Conservation (phyloP, 1,140 invertebrate genomes). For the Microvelia longipes region DNA sequence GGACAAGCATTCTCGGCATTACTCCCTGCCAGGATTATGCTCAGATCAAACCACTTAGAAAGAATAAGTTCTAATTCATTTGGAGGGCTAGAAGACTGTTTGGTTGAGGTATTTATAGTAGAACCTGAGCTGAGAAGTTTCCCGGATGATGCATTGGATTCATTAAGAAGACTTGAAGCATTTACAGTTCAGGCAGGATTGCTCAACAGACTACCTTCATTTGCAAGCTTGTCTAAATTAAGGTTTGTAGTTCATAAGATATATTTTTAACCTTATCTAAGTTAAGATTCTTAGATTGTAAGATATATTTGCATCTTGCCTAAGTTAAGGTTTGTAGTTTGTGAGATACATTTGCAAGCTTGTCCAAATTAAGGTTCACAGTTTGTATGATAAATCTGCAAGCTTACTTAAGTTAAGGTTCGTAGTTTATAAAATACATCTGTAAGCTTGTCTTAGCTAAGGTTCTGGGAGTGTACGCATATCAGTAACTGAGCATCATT, state of each 20-base stretch:
- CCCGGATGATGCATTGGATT: conserved; percentile 57
- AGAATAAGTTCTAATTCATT: conserved; percentile 64
- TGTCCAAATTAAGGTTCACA: conserved; percentile 37
- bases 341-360: conserved; percentile 44
- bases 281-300: no score
- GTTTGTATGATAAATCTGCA: no score
- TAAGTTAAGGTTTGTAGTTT: no score
- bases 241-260: conserved; percentile 26
- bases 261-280: no score
- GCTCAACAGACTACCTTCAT: conserved; percentile 51
- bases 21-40: conserved; percentile 58
- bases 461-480: no score
- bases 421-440: no score
- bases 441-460: no score
- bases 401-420: no score
- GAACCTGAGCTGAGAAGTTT: conserved; percentile 62
- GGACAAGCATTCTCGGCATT: conserved; percentile 58
- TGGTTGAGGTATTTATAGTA: conserved; percentile 49
- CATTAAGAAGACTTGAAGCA: conserved; percentile 58
- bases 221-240: conserved; percentile 44
- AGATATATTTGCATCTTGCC: no score
- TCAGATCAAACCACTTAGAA: conserved; percentile 66
- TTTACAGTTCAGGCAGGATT: conserved; percentile 54
- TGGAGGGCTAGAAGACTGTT: conserved; percentile 28
- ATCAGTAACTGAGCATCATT: no score